A percentile compares a stretch with the other conserved stretches of the same genome.
phyloP scores from a whole-genome alignment of 2,113 vertebrate genomes.

The Clarias magur region DNA sequence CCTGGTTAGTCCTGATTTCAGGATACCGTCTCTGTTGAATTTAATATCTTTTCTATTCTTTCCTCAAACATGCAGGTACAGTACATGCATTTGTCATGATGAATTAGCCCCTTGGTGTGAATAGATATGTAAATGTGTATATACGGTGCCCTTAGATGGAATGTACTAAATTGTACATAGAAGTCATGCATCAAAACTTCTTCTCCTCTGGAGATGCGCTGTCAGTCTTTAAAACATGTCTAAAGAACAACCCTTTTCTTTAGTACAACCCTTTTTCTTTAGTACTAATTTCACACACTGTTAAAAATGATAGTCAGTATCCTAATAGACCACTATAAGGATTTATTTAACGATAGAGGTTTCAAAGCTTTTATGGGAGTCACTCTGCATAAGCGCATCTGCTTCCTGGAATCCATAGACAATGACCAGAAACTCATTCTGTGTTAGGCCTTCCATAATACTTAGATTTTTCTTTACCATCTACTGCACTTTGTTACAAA shows the following conservation, averaged over 20 bases:
- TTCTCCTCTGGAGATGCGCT: no score
- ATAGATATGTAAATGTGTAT: not conserved
- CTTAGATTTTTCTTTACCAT: not conserved
- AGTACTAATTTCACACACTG: no score
- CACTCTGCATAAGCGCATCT: no score
- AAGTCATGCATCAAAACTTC: no score
- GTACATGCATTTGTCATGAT: not conserved
- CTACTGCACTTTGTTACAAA: not conserved
- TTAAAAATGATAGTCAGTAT: no score
- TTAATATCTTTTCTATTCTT: not conserved
- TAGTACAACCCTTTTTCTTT: no score
- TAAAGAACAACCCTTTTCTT: no score
- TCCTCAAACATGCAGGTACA: not conserved
- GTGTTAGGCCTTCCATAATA: not conserved
- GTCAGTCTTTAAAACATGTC: no score
- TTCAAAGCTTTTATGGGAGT: no score
- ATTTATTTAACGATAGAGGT: no score
- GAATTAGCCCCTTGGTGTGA: not conserved
- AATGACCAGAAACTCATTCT: not conserved
- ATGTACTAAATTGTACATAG: not conserved
- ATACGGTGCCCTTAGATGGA: not conserved
- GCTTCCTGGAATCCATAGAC: not conserved
- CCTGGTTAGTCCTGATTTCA: not conserved
- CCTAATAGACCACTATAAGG: no score
- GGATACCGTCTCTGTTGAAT: not conserved